Evolutionary conservation across 2,113 vertebrate genomes (phyloP), one percentile per base, ranked within the genome.

Genomic region (Helogale parvula): DNA sequence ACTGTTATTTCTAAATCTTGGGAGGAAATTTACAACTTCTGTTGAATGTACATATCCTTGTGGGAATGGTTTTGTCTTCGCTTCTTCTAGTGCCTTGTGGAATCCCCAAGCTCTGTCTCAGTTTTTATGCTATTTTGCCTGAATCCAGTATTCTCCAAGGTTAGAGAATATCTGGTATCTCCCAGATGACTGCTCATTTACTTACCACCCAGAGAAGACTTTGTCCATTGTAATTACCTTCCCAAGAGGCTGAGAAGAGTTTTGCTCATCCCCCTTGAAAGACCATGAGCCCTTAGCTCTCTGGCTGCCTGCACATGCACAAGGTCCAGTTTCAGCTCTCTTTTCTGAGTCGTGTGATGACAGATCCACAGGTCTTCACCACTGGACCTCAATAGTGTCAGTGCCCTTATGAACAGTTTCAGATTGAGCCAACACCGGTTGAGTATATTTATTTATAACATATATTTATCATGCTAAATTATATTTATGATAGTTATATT

Each of bases 281-380:
- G 17, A 38, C 19, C 8, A 21, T 11, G 7, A n/a, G 11, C 1
- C 2, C 16, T 66, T 27, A 60, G 7, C 6, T 16, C 38, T 16
- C 33, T 14, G 3, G 17, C 4, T 65, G 54, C 16, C 1, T 14
- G 0, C 7, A 47, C 25, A 2, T 14, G 0, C 7, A 35, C 25
- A 2, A 16, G 41, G 31, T 10, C 35, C 17, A 10, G 0, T 33
- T 57, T n/a, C 35, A 29, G 31, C 8, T 92, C 45, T 41, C n/a
- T 27, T 66, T 66, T 65, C 19, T 66, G n/a, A 66, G 14, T 54
- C n/a, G 10, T 25, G 15, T 63, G 71, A 74, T 4, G 13, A 65
- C 47, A 35, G 54, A 76, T 41, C 11, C 41, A 63, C 31, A 74
- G 19, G 33, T n/a, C 57, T 76, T 66, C n/a, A 25, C 16, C 31